Conservation (phyloP, 2,113 vertebrate species). For the Oceanites oceanicus region DNA sequence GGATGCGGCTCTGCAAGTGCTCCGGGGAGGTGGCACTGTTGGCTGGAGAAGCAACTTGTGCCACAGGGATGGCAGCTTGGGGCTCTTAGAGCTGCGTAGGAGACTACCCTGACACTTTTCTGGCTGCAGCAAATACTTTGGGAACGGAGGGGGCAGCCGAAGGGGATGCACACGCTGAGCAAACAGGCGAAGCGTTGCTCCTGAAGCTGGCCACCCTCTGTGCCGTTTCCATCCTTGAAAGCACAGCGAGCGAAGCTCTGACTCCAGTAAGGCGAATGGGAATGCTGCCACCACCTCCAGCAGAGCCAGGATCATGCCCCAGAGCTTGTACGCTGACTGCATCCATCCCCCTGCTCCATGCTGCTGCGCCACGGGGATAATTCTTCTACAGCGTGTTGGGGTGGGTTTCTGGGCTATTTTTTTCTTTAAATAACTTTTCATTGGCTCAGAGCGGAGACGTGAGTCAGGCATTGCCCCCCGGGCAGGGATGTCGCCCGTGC, state of each 20-base stretch:
- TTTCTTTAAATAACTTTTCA: not conserved
- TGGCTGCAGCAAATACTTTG: not conserved
- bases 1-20: fast-evolving
- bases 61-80: fast-evolving
- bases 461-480: not conserved
- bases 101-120: not conserved
- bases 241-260: not conserved
- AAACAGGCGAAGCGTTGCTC: fast-evolving
- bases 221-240: no score
- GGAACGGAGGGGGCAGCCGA: not conserved
- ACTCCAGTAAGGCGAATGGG: fast-evolving
- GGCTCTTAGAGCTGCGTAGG: fast-evolving
- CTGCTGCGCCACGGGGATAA: fast-evolving
- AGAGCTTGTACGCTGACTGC: no score
- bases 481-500: not conserved
- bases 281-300: not conserved
- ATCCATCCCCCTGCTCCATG: not conserved
- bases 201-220: not conserved
- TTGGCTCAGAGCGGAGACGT: fast-evolving
- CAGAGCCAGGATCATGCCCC: not conserved
- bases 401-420: not conserved
- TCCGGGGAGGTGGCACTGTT: fast-evolving
- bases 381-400: fast-evolving
- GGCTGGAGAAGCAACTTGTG: no score
- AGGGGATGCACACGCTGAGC: fast-evolving